phyloP scores from a whole-genome alignment of 2,888 invertebrate genomes.

The Eupithecia subumbrata region DNA sequence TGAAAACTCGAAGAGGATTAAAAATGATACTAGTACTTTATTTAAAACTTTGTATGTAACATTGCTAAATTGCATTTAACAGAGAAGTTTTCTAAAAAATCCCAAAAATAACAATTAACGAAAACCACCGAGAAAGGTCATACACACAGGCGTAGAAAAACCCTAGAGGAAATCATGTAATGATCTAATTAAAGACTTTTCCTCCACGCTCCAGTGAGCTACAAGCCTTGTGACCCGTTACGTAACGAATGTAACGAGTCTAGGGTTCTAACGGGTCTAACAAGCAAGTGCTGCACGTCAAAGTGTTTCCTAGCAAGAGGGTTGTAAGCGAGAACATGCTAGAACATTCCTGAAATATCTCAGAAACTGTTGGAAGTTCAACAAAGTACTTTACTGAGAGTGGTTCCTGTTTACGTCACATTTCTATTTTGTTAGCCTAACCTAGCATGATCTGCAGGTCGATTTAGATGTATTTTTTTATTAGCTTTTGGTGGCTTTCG shows the following conservation, averaged over 20 bases:
- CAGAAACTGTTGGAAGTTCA: not conserved
- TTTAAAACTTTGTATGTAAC: too few relatives aligned
- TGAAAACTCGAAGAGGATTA: too few relatives aligned
- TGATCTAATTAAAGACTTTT: conserved; percentile 8
- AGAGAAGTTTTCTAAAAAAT: not conserved
- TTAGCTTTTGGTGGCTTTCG: too few relatives aligned
- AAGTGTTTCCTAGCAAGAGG: conserved; percentile 43
- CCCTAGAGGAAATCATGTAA: not conserved
- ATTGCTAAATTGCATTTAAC: not conserved
- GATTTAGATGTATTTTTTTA: too few relatives aligned
- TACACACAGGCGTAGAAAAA: not conserved
- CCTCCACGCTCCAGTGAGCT: conserved; percentile 1
- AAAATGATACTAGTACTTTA: too few relatives aligned
- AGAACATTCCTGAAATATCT: conserved; percentile 22
- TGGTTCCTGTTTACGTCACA: not conserved
- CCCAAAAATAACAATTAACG: not conserved
- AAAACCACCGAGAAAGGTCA: not conserved
- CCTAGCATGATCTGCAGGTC: too few relatives aligned
- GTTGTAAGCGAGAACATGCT: conserved; percentile 35
- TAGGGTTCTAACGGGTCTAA: conserved; percentile 7
- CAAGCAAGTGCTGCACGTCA: conserved; percentile 40
- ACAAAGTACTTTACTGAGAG: not conserved
- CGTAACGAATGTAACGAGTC: conserved; percentile 18
- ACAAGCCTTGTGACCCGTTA: conserved; percentile 2
- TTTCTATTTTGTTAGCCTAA: not conserved